phyloP scores from a whole-genome alignment of 2,888 invertebrate species.

The Morinoia aosen region DNA sequence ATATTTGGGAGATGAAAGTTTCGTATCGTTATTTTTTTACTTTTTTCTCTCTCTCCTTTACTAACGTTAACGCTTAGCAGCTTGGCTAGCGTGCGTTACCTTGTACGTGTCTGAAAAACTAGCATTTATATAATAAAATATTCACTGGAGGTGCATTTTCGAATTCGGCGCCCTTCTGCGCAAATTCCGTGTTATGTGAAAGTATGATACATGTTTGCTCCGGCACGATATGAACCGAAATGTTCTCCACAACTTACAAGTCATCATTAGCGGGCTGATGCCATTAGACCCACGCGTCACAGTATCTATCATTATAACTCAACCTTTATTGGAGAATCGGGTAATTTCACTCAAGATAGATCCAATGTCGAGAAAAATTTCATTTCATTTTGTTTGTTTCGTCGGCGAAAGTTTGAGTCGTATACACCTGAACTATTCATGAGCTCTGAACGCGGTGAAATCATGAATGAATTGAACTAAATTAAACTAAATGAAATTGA shows the following conservation, averaged over 20 bases:
- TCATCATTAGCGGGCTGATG: background rate
- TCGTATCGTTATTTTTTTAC: background rate
- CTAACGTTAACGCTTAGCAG: background rate
- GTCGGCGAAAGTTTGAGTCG: too few species aligned
- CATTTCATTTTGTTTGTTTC: too few species aligned
- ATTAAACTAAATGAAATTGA: too few species aligned
- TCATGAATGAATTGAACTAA: too few species aligned
- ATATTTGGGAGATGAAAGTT: background rate
- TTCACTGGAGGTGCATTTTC: background rate
- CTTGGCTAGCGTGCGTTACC: background rate
- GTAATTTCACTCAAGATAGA: too few species aligned
- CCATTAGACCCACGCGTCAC: background rate
- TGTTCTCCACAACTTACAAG: background rate
- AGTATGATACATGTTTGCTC: background rate
- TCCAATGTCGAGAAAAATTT: too few species aligned
- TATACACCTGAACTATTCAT: too few species aligned
- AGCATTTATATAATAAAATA: background rate
- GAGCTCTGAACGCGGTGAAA: too few species aligned
- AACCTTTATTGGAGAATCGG: too few species aligned
- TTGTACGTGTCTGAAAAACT: background rate
- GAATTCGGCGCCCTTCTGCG: background rate
- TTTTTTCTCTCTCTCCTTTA: background rate
- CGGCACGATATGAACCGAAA: background rate
- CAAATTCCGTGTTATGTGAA: background rate
- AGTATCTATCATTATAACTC: background rate